Evolutionary conservation across 2,888 invertebrate genomes (phyloP).

Genomic region (Eristalis pertinax): DNA sequence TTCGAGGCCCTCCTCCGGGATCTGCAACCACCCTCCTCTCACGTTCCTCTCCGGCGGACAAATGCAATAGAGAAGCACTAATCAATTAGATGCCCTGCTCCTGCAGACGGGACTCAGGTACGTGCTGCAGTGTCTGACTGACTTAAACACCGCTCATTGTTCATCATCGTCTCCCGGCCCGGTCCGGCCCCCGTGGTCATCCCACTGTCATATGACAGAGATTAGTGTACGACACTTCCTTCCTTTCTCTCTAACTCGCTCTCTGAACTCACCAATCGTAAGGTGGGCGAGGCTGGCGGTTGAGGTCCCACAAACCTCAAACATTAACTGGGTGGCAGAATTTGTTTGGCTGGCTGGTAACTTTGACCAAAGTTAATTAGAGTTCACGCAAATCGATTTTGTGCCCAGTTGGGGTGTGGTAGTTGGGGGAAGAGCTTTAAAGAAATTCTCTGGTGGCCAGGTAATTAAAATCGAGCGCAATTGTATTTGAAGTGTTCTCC

Average conservation of each 20-base stretch:
- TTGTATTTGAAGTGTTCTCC: conserved; percentile 49
- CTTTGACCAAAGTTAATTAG: conserved; percentile 66
- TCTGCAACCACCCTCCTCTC: too few species aligned
- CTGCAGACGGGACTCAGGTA: background rate
- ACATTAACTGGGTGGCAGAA: conserved; percentile 23
- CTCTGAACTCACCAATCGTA: background rate
- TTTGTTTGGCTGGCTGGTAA: conserved; percentile 12
- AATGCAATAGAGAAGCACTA: conserved; percentile 15
- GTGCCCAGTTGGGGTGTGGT: background rate
- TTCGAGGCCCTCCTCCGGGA: background rate
- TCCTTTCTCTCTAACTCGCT: background rate
- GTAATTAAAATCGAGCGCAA: conserved; percentile 59
- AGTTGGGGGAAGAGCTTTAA: background rate
- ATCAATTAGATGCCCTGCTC: conserved; percentile 50
- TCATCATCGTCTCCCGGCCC: background rate
- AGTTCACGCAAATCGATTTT: conserved; percentile 59
- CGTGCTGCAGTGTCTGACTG: background rate
- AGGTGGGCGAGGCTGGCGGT: background rate
- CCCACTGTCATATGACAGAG: background rate
- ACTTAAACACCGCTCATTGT: conserved; percentile 39
- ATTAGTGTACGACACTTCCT: background rate
- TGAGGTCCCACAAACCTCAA: background rate
- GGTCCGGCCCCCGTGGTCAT: background rate
- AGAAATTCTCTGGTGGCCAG: conserved; percentile 34
- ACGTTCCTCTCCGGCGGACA: background rate